These are phyloP conservation scores for Athene cunicularia DNA, from an alignment of 2,113 vertebrate genomes.

Conservation along the genomic window DNA sequence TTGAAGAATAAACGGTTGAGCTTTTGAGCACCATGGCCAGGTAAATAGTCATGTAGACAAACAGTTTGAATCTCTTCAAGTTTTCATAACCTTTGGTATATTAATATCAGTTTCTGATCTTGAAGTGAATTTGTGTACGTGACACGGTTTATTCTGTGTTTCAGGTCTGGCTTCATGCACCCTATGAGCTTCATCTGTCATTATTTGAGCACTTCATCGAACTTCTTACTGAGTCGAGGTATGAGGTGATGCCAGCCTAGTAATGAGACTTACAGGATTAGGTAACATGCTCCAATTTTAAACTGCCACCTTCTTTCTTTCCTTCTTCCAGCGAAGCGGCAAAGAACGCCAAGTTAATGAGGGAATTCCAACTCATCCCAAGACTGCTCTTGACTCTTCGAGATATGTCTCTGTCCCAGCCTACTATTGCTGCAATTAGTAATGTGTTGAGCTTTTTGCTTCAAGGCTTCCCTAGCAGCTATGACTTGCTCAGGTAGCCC, in stretches of 20 bases:
- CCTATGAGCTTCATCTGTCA: slow-evolving; percentile 97
- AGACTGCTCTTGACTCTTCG: slow-evolving; percentile 91
- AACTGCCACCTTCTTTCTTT: background rate
- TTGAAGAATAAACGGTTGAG: background rate
- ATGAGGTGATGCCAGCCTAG: background rate
- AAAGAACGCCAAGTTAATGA: slow-evolving; percentile 93
- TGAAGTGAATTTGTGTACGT: background rate
- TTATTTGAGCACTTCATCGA: slow-evolving; percentile 98
- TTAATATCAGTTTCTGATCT: background rate
- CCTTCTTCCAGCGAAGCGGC: slow-evolving; percentile 87
- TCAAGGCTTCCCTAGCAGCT: slow-evolving; percentile 92
- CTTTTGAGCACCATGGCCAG: background rate
- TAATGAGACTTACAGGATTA: background rate
- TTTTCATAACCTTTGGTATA: background rate
- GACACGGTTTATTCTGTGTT: slow-evolving; percentile 1
- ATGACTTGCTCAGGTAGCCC: slow-evolving; percentile 91
- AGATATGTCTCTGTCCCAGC: slow-evolving; percentile 92
- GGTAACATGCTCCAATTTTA: background rate
- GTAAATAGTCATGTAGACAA: background rate
- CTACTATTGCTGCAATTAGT: slow-evolving; percentile 91
- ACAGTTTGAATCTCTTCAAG: background rate
- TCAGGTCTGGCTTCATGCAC: slow-evolving; percentile 98
- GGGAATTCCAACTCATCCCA: slow-evolving; percentile 95
- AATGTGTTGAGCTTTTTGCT: slow-evolving; percentile 94
- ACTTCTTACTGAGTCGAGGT: slow-evolving; percentile 97